Percentiles rank a stretch among this genome's conserved stretches.
Conservation (phyloP, 2,797 vertebrate genomes). For the Buceros bicornis region DNA sequence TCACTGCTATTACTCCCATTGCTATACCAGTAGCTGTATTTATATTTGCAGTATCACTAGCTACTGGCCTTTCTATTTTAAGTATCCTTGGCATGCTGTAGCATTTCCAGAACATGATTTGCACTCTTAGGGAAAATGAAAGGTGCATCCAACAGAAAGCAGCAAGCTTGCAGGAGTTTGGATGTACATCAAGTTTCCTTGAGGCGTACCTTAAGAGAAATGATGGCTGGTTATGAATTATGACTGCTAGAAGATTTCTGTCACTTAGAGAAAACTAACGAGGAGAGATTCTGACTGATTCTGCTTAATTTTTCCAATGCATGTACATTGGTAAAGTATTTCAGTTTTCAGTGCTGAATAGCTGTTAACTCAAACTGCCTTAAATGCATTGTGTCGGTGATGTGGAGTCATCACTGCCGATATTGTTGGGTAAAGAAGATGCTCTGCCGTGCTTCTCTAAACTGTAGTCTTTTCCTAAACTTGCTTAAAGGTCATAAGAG, state of each 20-base stretch:
- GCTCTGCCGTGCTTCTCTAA: neutral
- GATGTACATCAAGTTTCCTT: constrained; percentile 72
- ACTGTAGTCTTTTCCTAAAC: neutral
- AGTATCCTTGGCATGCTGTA: constrained; percentile 40
- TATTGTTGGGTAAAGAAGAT: neutral
- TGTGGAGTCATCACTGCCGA: constrained; percentile 2
- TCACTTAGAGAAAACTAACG: neutral
- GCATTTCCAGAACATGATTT: constrained; percentile 63
- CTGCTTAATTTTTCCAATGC: neutral
- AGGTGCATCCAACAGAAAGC: constrained; percentile 54
- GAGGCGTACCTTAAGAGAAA: constrained; percentile 40
- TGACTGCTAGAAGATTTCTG: constrained; percentile 20
- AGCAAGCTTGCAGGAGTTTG: constrained; percentile 62
- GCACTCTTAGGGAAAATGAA: constrained; percentile 43
- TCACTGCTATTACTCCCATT: neutral
- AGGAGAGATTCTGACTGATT: neutral
- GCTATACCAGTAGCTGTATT: constrained; percentile 25
- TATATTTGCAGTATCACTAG: constrained; percentile 54
- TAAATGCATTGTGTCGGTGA: neutral
- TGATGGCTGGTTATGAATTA: constrained; percentile 18
- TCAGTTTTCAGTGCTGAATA: neutral
- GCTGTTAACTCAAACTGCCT: neutral
- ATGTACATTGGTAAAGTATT: neutral
- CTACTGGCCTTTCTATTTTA: constrained; percentile 62
- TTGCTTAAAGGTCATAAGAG: neutral